Conservation (phyloP, 2,888 invertebrate species). For the Nomada fucata region DNA sequence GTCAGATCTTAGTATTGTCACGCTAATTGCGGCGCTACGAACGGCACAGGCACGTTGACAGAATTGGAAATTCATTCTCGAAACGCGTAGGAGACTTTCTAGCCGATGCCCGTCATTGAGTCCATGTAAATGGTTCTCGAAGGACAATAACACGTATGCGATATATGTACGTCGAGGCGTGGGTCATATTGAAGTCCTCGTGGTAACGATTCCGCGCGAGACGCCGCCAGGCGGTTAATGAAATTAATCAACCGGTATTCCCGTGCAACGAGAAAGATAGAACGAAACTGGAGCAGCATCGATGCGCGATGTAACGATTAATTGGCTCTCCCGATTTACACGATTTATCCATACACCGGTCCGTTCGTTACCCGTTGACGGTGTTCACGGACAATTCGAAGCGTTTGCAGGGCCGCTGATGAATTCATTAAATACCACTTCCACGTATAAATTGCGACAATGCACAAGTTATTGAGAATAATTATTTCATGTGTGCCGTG, state of each 20-base stretch:
- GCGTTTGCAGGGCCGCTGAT: neutral
- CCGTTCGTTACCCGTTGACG: slow-evolving; percentile 1
- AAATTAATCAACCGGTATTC: neutral
- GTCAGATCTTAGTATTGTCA: slow-evolving; percentile 10
- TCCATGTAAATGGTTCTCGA: slow-evolving; percentile 48
- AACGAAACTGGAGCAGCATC: neutral
- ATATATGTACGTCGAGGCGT: slow-evolving; percentile 16
- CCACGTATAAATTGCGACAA: slow-evolving; percentile 27
- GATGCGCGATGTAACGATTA: neutral
- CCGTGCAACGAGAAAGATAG: neutral
- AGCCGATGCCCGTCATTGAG: slow-evolving; percentile 35
- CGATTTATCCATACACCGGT: neutral
- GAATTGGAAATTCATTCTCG: slow-evolving; percentile 27
- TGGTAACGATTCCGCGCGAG: too few species aligned
- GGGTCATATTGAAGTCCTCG: slow-evolving; percentile 8
- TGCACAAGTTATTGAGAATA: slow-evolving; percentile 54
- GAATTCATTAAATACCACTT: slow-evolving; percentile 38
- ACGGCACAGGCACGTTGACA: slow-evolving; percentile 3
- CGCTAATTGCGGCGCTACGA: slow-evolving; percentile 8
- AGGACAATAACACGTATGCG: slow-evolving; percentile 33
- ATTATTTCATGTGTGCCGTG: slow-evolving; percentile 47
- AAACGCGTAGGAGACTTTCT: slow-evolving; percentile 50
- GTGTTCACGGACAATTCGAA: slow-evolving; percentile 11
- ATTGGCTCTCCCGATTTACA: slow-evolving; percentile 18
- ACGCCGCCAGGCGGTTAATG: neutral